Evolutionary conservation across 2,888 invertebrate genomes (phyloP).

Genomic region (Mechanitis mazaeus): DNA sequence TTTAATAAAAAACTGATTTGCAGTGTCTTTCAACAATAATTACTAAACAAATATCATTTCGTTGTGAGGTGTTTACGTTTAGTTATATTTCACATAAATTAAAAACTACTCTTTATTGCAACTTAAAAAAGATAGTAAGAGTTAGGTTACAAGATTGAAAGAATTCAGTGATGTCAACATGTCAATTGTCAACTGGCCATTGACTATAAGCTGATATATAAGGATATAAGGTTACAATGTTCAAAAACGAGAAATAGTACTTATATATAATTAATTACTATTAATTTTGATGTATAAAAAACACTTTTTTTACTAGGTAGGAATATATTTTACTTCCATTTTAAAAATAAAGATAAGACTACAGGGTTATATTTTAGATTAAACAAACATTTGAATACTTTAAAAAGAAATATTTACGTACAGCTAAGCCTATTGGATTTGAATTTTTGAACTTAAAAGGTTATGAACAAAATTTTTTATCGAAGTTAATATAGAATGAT

Average conservation of each 20-base stretch:
- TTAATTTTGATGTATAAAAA: too few relatives aligned
- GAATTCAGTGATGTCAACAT: slow-evolving; percentile 29
- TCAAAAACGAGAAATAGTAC: too few relatives aligned
- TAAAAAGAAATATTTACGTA: not conserved
- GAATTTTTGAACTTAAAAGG: not conserved
- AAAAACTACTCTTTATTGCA: slow-evolving; percentile 13
- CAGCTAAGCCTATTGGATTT: not conserved
- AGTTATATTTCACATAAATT: slow-evolving; percentile 9
- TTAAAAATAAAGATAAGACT: too few relatives aligned
- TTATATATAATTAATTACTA: too few relatives aligned
- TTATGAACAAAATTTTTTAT: not conserved
- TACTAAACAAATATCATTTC: slow-evolving; percentile 26
- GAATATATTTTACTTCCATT: too few relatives aligned
- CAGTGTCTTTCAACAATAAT: slow-evolving; percentile 9
- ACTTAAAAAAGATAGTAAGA: slow-evolving; percentile 18
- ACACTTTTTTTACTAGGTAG: too few relatives aligned
- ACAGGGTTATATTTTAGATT: too few relatives aligned
- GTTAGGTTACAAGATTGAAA: slow-evolving; percentile 26
- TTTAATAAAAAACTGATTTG: slow-evolving; percentile 18
- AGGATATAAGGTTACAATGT: too few relatives aligned
- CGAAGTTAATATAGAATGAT: not conserved
- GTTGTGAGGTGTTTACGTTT: slow-evolving; percentile 8
- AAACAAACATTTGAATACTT: too few relatives aligned
- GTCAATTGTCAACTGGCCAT: slow-evolving; percentile 10
- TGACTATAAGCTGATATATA: slow-evolving; percentile 6